A percentile compares a stretch with the other conserved stretches of the same genome.
These are phyloP conservation scores for Lamprotornis superbus DNA, from an alignment of 2,113 vertebrate species.

Conservation along the genomic window DNA sequence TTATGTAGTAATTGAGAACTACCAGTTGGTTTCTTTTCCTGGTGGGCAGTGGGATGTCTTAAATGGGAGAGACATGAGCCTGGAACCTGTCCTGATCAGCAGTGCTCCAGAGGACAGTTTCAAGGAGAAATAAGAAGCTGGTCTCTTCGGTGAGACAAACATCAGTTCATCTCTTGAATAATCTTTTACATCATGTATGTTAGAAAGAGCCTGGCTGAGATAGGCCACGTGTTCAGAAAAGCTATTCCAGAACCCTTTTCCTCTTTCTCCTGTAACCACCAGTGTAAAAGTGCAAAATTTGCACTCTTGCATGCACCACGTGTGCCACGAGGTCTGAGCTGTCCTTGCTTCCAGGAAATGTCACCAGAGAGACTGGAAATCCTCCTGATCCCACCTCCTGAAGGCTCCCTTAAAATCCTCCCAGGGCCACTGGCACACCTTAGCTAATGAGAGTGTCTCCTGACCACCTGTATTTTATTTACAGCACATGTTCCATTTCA, in stretches of 20 bases:
- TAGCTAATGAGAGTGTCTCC: not conserved
- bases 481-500: not conserved
- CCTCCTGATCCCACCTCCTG: not conserved
- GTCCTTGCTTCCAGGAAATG: not conserved
- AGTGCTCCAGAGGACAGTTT: not conserved
- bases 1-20: not conserved
- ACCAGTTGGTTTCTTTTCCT: not conserved
- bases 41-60: not conserved
- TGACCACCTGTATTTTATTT: not conserved
- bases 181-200: not conserved
- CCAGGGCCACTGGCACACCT: not conserved
- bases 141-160: not conserved
- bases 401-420: not conserved
- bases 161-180: not conserved
- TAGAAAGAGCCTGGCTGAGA: not conserved
- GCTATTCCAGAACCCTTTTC: not conserved
- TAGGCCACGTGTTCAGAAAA: not conserved
- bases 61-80: not conserved
- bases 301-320: fast-evolving
- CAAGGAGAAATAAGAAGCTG: not conserved
- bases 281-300: not conserved
- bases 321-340: not conserved
- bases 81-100: not conserved
- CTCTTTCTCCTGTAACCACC: not conserved
- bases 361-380: not conserved